phyloP scores from a whole-genome alignment of 1,140 invertebrate species.

The Drosophila micromelanica region DNA sequence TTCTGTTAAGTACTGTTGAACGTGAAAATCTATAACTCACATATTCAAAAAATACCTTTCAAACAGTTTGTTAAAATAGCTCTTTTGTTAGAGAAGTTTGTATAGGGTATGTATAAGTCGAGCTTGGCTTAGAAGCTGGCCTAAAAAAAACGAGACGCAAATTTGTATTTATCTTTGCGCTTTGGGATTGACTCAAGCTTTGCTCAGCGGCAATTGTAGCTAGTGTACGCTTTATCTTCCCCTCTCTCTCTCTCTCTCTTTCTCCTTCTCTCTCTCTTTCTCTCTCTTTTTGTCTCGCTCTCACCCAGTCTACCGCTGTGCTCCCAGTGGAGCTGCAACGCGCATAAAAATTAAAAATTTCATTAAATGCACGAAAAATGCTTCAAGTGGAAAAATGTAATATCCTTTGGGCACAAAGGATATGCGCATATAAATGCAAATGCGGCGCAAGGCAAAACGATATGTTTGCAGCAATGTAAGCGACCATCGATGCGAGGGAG shows the following conservation, averaged over 20 bases:
- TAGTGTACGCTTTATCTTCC: slow-evolving; percentile 3
- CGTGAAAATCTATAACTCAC: too few relatives aligned
- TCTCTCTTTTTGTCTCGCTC: too few relatives aligned
- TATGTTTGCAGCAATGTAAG: slow-evolving; percentile 26
- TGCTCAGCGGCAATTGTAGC: slow-evolving; percentile 20
- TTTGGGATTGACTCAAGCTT: slow-evolving; percentile 35
- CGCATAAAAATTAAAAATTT: slow-evolving; percentile 82
- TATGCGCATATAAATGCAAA: slow-evolving; percentile 82
- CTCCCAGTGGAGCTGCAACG: slow-evolving; percentile 22
- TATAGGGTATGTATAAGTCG: background rate
- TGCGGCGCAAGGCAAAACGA: slow-evolving; percentile 51
- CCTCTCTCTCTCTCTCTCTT: background rate
- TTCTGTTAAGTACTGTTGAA: too few relatives aligned
- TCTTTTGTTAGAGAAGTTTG: too few relatives aligned
- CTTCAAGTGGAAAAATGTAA: slow-evolving; percentile 82
- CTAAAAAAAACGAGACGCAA: background rate
- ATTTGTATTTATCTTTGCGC: slow-evolving; percentile 46
- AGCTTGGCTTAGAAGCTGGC: background rate
- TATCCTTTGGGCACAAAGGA: slow-evolving; percentile 83
- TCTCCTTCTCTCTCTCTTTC: background rate
- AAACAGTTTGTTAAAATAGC: too few relatives aligned
- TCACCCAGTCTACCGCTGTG: background rate
- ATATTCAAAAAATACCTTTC: too few relatives aligned
- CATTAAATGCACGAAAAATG: slow-evolving; percentile 81
- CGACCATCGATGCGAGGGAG: slow-evolving; percentile 13